phyloP scores from a whole-genome alignment of 2,797 vertebrate species.

The Astyanax mexicanus region DNA sequence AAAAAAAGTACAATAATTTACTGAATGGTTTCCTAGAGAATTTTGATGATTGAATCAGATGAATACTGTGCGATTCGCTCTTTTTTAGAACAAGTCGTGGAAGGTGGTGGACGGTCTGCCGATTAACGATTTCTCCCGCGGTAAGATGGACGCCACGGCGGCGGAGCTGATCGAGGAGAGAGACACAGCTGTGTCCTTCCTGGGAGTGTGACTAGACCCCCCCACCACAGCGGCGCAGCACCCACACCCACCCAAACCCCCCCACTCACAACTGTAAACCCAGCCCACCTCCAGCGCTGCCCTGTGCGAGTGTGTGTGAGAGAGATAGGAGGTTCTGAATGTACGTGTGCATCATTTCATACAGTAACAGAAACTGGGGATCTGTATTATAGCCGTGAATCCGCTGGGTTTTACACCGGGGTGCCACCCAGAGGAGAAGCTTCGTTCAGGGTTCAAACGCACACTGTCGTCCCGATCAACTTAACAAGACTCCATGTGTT shows the following conservation, averaged over 20 bases:
- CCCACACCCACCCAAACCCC: slow-evolving; percentile 69
- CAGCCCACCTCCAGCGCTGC: slow-evolving; percentile 46
- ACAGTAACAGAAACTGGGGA: slow-evolving; percentile 14
- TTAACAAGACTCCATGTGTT: slow-evolving; percentile 25
- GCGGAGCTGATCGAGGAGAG: slow-evolving; percentile 93
- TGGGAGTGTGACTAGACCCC: slow-evolving; percentile 82
- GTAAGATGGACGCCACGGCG: slow-evolving; percentile 92
- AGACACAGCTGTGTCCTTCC: slow-evolving; percentile 90
- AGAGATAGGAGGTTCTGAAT: no score
- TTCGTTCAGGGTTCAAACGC: slow-evolving; percentile 3
- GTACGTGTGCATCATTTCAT: slow-evolving; percentile 22
- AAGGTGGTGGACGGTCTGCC: slow-evolving; percentile 89
- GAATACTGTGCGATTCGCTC: background rate
- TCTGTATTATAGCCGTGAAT: slow-evolving; percentile 19
- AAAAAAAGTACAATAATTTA: no score
- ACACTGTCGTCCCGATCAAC: slow-evolving; percentile 43
- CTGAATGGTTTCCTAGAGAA: no score
- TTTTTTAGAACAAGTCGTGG: slow-evolving; percentile 88
- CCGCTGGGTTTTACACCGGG: slow-evolving; percentile 5
- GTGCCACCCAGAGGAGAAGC: slow-evolving; percentile 26
- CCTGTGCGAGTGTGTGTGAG: slow-evolving; percentile 46
- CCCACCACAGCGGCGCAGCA: slow-evolving; percentile 52
- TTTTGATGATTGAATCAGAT: no score
- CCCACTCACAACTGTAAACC: slow-evolving; percentile 84
- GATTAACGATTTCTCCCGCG: slow-evolving; percentile 90